Evolutionary conservation across 1,140 invertebrate genomes (phyloP).

Genomic region (Antheraea mylitta): DNA sequence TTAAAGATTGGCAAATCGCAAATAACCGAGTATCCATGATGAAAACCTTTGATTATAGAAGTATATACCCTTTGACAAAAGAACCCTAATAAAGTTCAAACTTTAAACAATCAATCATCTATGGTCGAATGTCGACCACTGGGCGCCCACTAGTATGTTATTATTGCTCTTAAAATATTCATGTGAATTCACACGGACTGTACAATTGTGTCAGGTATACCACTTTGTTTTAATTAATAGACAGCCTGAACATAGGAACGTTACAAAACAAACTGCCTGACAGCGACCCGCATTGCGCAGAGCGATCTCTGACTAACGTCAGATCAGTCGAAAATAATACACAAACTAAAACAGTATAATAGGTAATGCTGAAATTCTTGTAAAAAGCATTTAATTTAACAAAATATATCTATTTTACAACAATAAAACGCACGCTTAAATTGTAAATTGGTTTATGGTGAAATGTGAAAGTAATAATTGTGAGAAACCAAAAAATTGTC

Average conservation of each 20-base stretch:
- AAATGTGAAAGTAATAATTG: too few species aligned
- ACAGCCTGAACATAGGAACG: not conserved
- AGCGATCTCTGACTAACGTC: constrained; percentile 37
- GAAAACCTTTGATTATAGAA: too few species aligned
- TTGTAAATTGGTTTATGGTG: too few species aligned
- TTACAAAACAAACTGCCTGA: not conserved
- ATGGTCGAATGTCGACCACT: too few species aligned
- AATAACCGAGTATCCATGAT: too few species aligned
- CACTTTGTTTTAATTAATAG: constrained; percentile 1
- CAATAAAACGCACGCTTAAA: not conserved
- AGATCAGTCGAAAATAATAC: constrained; percentile 38
- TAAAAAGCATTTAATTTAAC: not conserved
- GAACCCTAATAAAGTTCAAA: too few species aligned
- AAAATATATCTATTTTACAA: not conserved
- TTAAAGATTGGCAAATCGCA: too few species aligned
- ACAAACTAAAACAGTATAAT: constrained; percentile 11
- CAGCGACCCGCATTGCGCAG: constrained; percentile 57
- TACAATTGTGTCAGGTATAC: not conserved
- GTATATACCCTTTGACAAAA: too few species aligned
- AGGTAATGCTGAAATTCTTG: not conserved
- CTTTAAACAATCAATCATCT: too few species aligned
- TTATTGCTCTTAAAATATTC: too few species aligned
- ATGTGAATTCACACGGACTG: not conserved
- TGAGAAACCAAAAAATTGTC: too few species aligned
- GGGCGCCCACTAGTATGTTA: too few species aligned